Conservation (phyloP, 2,888 invertebrate genomes). For the Coenonympha glycerion region DNA sequence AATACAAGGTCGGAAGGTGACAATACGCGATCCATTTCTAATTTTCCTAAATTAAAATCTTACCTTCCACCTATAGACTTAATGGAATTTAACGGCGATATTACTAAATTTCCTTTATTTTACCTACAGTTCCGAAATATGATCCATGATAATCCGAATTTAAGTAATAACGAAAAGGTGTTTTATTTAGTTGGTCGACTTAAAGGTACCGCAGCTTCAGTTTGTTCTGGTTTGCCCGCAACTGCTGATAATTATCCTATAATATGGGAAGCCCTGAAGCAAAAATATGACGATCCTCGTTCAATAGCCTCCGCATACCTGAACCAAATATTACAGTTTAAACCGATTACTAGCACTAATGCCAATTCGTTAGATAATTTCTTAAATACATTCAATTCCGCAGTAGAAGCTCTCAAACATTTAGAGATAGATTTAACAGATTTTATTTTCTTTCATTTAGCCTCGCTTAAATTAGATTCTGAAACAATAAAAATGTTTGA, state of each 20-base stretch:
- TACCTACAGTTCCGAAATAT: conserved; percentile 15
- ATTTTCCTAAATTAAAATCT: too few relatives aligned
- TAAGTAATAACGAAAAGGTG: conserved; percentile 20
- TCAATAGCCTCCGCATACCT: not conserved
- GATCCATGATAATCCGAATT: conserved; percentile 11
- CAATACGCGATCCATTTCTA: too few relatives aligned
- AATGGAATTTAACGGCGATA: conserved; percentile 17
- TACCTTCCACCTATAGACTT: conserved; percentile 1
- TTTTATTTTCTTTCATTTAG: too few relatives aligned
- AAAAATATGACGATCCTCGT: conserved; percentile 23
- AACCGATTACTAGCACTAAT: too few relatives aligned
- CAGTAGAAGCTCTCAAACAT: too few relatives aligned
- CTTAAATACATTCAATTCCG: too few relatives aligned
- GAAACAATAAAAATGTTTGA: too few relatives aligned
- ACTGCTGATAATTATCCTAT: conserved; percentile 19
- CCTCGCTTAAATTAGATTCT: too few relatives aligned
- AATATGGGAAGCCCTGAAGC: conserved; percentile 14
- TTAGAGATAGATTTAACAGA: too few relatives aligned
- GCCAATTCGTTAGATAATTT: too few relatives aligned
- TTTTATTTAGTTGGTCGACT: conserved; percentile 20
- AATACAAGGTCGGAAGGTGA: not conserved
- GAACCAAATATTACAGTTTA: too few relatives aligned
- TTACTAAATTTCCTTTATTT: conserved; percentile 16
- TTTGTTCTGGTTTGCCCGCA: conserved; percentile 16
- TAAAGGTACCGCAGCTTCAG: conserved; percentile 19